Evolutionary conservation across 2,797 vertebrate species (phyloP), one percentile per base, ranked within the genome.

Genomic region (Falco rusticolus): DNA sequence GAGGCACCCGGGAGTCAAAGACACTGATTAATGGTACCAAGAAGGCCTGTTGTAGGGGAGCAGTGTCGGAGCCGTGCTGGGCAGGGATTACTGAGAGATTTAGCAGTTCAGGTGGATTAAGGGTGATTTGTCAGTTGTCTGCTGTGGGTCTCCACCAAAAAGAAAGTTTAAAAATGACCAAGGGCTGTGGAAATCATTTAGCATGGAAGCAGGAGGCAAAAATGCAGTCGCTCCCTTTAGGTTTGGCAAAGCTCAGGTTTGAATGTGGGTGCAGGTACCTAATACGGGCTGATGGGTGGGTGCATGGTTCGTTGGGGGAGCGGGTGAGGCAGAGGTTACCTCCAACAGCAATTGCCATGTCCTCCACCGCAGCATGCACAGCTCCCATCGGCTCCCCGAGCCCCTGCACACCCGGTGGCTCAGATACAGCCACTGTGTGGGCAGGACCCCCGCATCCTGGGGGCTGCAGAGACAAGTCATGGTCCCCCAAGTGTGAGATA

Each of bases 91-190:
- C 3, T 2, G 1, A 33, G 85, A 90, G 87, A 39, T 93, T 94
- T 26, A 81, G 64, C 89, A 88, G 96, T 71, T 90, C 87, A 31
- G 89, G 93, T 91, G 91, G 92, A 84, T 95, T 86, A 94, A 71
- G 68, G 82, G 57, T 17, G 50, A 93, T 95, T 91, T 90, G 84
- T 93, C 94, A 85, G 2, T 65, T 64, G 79, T 92, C 81, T 83
- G 48, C 76, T 2, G 0, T 20, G 41, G 25, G 51, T 33, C 53
- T 84, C 53, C 50, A 68, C 48, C 5, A 10, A 13, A 51, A 26
- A 19, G 37, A 68, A 14, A 26, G 18, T 26, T n/a, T 31, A 29
- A 43, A 51, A n/a, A 31, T 17, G 33, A 16, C 25, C 12, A 56
- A 70, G 31, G 33, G 59, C 11, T 79, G 51, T 79, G 51, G 19